Conservation (phyloP, 2,888 invertebrate genomes). For the Tigriopus californicus region DNA sequence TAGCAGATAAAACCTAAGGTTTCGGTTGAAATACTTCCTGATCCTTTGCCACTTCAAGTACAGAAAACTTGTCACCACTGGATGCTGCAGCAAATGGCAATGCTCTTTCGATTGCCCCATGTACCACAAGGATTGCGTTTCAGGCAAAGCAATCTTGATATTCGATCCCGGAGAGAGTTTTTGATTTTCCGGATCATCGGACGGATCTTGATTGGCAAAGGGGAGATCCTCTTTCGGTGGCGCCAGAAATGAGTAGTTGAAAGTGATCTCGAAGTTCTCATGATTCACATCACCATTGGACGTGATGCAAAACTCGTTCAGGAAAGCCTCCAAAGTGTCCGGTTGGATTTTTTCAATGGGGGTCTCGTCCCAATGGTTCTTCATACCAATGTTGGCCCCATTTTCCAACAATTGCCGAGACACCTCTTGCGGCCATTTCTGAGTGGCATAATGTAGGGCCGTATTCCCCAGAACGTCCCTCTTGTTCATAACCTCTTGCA, state of each 20-base stretch:
- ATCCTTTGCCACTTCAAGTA: conserved; percentile 62
- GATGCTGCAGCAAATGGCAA: conserved; percentile 33
- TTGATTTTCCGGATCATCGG: background rate
- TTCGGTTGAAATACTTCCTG: conserved; percentile 48
- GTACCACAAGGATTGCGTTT: conserved; percentile 52
- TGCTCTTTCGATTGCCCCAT: conserved; percentile 49
- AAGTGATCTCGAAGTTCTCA: conserved; percentile 47
- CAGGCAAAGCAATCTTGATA: conserved; percentile 25
- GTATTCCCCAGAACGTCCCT: conserved; percentile 16
- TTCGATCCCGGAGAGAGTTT: background rate
- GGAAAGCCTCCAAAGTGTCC: conserved; percentile 44
- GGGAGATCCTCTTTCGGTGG: conserved; percentile 25
- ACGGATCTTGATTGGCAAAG: conserved; percentile 20
- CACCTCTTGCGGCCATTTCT: conserved; percentile 9
- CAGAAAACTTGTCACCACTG: conserved; percentile 33
- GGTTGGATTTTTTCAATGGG: conserved; percentile 51
- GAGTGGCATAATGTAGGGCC: conserved; percentile 19
- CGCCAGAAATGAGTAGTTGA: conserved; percentile 50
- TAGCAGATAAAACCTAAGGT: conserved; percentile 47
- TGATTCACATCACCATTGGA: conserved; percentile 45
- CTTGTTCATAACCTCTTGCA: conserved; percentile 30
- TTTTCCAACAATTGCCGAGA: conserved; percentile 40
- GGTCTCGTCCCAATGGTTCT: conserved; percentile 40
- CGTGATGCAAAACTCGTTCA: conserved; percentile 44
- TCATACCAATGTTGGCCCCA: conserved; percentile 52